Evolutionary conservation across 2,797 vertebrate genomes (phyloP).

Genomic region (Sciurus carolinensis): DNA sequence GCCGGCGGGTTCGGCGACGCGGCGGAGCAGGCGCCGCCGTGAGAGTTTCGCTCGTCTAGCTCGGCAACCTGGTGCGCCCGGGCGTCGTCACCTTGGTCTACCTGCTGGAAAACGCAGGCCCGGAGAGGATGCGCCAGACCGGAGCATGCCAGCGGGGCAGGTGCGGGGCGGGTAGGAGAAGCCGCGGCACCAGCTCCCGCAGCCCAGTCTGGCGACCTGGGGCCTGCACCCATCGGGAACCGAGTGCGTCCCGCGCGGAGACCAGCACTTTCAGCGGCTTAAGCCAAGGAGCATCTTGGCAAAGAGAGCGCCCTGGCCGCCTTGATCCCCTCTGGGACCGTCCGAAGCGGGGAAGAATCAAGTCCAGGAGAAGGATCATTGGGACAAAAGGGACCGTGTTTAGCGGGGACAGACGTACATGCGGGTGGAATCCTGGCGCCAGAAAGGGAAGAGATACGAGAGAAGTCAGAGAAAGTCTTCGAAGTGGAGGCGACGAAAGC

Average conservation of each 20-base stretch:
- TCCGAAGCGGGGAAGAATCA: accelerated
- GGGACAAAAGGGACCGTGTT: no score
- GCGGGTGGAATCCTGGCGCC: neutral
- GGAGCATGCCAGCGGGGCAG: no score
- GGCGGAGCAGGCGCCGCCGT: neutral
- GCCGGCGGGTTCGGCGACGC: neutral
- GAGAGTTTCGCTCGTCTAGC: accelerated
- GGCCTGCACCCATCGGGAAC: neutral
- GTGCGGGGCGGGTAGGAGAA: neutral
- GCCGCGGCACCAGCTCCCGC: neutral
- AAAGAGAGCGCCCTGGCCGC: neutral
- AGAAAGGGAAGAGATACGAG: neutral
- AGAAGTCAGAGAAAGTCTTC: no score
- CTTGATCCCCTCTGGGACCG: accelerated
- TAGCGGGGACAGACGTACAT: neutral
- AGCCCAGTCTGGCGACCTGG: neutral
- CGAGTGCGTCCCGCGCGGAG: neutral
- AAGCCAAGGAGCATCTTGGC: neutral
- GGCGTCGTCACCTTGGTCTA: no score
- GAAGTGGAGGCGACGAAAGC: accelerated
- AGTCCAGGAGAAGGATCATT: accelerated
- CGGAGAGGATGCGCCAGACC: neutral
- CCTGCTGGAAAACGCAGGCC: neutral
- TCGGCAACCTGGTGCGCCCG: neutral
- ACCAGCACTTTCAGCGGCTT: neutral